Evolutionary conservation across 2,888 invertebrate species (phyloP), one percentile per base, ranked within the genome.

Genomic region (Nomada hirtipes): DNA sequence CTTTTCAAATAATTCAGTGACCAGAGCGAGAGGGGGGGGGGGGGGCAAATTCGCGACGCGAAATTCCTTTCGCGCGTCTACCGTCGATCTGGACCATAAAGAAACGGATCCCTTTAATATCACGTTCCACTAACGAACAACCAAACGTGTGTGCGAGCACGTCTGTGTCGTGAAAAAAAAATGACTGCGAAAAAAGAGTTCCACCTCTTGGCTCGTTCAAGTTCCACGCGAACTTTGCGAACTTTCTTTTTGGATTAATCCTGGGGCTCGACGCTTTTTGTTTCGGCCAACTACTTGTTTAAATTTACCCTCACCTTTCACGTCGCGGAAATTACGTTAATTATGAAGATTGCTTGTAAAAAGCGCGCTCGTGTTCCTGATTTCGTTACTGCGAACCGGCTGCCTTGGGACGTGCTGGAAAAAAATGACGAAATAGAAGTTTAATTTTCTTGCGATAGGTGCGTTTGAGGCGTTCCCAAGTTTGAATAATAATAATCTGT

Each of bases 241-340:
- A 70, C 36, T 47, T 20, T 60, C 61, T 61, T 36, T 71, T 52
- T 29, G 47, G 59, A 61, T 71, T 60, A 71, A 61, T 71, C 15
- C 61, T 20, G 15, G 50, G 11, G 29, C 10, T 47, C 18, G 18
- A 7, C 65, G 55, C 20, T 50, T 68, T 69, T 70, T 70, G 50
- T 73, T 67, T 53, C 72, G 42, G 50, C n/a, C 47, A n/a, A 53
- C 75, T 69, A 44, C 78, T 74, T 78, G 55, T 67, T 64, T 64
- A 60, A 75, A 79, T 75, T 75, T 68, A 63, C 57, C 64, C 15
- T 70, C 29, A 44, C 52, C 53, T 76, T 71, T 50, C 55, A 70
- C 59, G 63, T 36, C 29, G 7, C 18, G 55, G 68, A 64, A 78
- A 73, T 78, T 81, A 69, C 69, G 73, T 69, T 78, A 81, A 78